Evolutionary conservation across 2,797 vertebrate genomes (phyloP).

Genomic region (Loris lydekkerianus): DNA sequence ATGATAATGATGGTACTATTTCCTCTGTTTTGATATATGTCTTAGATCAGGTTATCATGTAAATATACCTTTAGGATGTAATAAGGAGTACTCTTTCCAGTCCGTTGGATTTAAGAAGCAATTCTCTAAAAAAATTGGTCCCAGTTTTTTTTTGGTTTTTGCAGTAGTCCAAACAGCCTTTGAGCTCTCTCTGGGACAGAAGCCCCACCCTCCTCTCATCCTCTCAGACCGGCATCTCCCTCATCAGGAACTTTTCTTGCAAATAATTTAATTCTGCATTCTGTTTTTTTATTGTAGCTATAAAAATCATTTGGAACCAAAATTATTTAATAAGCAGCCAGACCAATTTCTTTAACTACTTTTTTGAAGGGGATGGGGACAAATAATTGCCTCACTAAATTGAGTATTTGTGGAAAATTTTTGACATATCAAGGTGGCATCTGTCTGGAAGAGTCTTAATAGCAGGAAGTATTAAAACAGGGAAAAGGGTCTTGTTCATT

Average conservation of each 20-base stretch:
- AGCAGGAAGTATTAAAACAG: not conserved
- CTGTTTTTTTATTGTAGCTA: not conserved
- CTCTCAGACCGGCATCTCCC: not conserved
- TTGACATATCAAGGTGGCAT: not conserved
- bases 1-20: not conserved
- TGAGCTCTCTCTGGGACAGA: not conserved
- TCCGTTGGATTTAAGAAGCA: slow-evolving; percentile 52
- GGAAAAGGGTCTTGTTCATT: not conserved
- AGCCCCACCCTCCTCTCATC: too few species aligned
- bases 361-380: not conserved
- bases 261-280: not conserved
- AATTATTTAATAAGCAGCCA: not conserved
- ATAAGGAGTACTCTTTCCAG: not conserved
- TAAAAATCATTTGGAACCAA: not conserved
- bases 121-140: slow-evolving; percentile 4
- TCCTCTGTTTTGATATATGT: not conserved
- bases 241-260: not conserved
- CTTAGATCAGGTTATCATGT: not conserved
- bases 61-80: not conserved
- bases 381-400: not conserved
- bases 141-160: not conserved
- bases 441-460: not conserved
- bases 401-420: slow-evolving; percentile 25
- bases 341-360: not conserved
- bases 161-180: not conserved